These are phyloP conservation scores for Uromys caudimaculatus DNA, from an alignment of 2,797 vertebrate species.

Conservation along the genomic window DNA sequence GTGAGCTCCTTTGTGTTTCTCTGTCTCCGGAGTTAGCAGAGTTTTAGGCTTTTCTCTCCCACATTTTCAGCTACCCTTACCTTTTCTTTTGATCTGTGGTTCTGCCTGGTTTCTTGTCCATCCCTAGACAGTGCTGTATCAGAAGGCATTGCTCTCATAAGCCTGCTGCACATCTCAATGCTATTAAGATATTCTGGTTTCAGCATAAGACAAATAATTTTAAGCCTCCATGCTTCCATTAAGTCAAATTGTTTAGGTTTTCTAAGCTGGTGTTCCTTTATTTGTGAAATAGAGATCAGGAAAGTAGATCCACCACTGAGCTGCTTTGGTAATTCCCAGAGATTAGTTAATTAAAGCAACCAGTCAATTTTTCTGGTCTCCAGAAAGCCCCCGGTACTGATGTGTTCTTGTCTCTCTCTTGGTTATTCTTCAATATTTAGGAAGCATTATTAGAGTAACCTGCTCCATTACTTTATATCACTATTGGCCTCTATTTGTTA, in stretches of 20 bases:
- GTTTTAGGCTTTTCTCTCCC: neutral
- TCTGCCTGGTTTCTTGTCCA: neutral
- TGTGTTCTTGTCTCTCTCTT: neutral
- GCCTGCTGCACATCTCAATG: neutral
- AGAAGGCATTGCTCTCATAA: neutral
- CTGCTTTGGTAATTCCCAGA: neutral
- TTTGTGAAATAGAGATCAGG: neutral
- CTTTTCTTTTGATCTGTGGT: neutral
- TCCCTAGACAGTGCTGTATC: neutral
- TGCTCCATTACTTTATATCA: neutral
- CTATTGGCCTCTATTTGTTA: slow-evolving; percentile 19
- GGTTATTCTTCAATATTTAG: slow-evolving; percentile 56
- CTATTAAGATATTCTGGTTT: slow-evolving; percentile 23
- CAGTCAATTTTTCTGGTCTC: neutral
- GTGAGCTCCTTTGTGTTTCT: neutral
- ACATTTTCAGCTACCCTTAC: neutral
- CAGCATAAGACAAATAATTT: slow-evolving; percentile 25
- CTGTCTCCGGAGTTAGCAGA: neutral
- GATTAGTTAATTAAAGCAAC: neutral
- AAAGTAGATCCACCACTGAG: neutral
- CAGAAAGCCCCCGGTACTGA: neutral
- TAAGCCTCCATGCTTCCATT: neutral
- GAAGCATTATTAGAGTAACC: slow-evolving; percentile 57
- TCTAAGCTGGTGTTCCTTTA: slow-evolving; percentile 3
- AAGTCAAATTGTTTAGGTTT: slow-evolving; percentile 27